A percentile compares a stretch with the other conserved stretches of the same genome.
phyloP scores from a whole-genome alignment of 2,888 invertebrate species.

The Zaprionus lineosus region DNA sequence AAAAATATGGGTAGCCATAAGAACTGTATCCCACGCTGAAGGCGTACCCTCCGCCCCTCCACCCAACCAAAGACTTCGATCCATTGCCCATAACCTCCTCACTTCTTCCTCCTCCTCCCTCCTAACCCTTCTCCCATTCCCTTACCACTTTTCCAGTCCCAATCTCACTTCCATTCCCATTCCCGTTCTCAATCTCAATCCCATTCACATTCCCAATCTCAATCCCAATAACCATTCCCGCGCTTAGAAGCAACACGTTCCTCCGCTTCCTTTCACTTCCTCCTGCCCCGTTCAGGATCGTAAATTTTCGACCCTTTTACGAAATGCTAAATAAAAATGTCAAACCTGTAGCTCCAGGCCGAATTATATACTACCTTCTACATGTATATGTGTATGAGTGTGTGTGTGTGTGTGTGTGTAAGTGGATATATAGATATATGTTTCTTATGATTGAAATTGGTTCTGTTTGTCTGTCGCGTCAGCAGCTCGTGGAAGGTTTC shows the following conservation, averaged over 20 bases:
- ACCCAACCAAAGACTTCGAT: not conserved
- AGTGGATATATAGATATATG: no score
- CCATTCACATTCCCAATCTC: not conserved
- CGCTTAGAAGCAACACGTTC: not conserved
- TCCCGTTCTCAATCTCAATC: not conserved
- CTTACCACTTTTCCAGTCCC: constrained; percentile 8
- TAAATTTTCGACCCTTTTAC: constrained; percentile 57
- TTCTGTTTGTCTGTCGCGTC: constrained; percentile 16
- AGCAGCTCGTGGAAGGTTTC: no score
- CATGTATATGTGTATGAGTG: constrained; percentile 27
- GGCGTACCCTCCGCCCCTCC: no score
- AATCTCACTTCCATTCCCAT: not conserved
- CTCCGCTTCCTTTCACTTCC: not conserved
- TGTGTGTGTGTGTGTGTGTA: constrained; percentile 4
- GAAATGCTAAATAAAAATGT: constrained; percentile 61
- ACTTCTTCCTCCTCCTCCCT: not conserved
- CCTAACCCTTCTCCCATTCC: not conserved
- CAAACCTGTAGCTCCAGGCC: constrained; percentile 54
- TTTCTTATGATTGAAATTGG: constrained; percentile 56
- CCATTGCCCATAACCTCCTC: not conserved
- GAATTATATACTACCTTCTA: constrained; percentile 45
- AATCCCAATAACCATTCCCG: not conserved
- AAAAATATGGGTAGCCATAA: constrained; percentile 5
- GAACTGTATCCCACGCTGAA: not conserved
- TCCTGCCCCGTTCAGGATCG: constrained; percentile 35